These are phyloP conservation scores for Megaceryle torquata DNA, from an alignment of 2,113 vertebrate species.

Conservation along the genomic window DNA sequence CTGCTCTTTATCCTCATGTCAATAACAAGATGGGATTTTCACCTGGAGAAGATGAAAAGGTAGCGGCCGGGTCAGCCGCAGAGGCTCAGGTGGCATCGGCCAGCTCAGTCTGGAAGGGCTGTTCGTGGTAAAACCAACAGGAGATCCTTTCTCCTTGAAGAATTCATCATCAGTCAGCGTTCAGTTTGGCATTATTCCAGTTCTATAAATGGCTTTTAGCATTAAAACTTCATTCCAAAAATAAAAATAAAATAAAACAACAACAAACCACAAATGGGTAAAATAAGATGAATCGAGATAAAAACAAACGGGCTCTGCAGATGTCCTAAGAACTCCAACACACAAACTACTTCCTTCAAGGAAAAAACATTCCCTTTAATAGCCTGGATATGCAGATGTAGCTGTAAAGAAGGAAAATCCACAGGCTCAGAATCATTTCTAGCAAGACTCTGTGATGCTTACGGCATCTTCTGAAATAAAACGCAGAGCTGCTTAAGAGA, in stretches of 20 bases:
- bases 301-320: not conserved
- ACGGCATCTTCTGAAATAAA: slow-evolving; percentile 6
- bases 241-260: not conserved
- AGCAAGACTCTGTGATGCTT: slow-evolving; percentile 32
- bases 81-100: not conserved
- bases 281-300: not conserved
- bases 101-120: not conserved
- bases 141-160: not conserved
- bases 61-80: not conserved
- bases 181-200: not conserved
- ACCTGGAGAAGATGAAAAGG: not conserved
- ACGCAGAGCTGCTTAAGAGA: not conserved
- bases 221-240: not conserved
- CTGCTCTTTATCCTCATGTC: not conserved
- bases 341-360: slow-evolving; percentile 15
- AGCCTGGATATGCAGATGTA: not conserved
- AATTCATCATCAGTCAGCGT: not conserved
- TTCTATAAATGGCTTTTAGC: not conserved
- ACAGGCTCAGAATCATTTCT: not conserved
- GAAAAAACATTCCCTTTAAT: slow-evolving; percentile 8
- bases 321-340: not conserved
- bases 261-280: not conserved
- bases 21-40: not conserved
- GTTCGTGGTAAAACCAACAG: not conserved
- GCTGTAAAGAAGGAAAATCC: slow-evolving; percentile 1